Evolutionary conservation across 1,140 invertebrate genomes (phyloP).

Genomic region (Zophobas atratus): DNA sequence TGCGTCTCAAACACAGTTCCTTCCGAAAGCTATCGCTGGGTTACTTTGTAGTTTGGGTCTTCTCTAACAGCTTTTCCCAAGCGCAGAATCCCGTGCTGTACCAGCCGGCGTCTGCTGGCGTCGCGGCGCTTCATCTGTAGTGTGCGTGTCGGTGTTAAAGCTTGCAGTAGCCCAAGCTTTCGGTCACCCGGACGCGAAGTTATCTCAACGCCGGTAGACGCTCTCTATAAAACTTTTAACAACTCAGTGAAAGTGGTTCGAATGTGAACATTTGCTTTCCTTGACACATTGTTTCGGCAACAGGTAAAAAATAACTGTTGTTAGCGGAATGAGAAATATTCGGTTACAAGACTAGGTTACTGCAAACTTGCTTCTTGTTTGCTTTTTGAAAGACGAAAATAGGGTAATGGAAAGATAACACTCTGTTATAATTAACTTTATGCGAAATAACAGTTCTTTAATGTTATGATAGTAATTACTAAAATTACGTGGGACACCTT

Average conservation of each 20-base stretch:
- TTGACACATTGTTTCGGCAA: background rate
- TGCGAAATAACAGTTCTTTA: slow-evolving; percentile 13
- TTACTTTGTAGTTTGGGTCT: background rate
- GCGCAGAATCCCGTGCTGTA: slow-evolving; percentile 34
- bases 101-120: slow-evolving; percentile 23
- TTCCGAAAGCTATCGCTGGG: background rate
- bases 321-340: too few relatives aligned
- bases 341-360: too few relatives aligned
- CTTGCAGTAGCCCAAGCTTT: slow-evolving; percentile 24
- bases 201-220: background rate
- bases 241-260: slow-evolving; percentile 18
- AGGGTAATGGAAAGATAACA: slow-evolving; percentile 22
- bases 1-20: background rate
- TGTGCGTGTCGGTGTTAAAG: slow-evolving; percentile 35
- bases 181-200: slow-evolving; percentile 11
- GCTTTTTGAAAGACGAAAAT: too few relatives aligned
- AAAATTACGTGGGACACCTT: too few relatives aligned
- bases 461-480: slow-evolving; percentile 10
- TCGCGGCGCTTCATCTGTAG: slow-evolving; percentile 26
- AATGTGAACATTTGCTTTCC: background rate
- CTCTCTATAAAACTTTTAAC: background rate
- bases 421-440: slow-evolving; percentile 25
- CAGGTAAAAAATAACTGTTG: slow-evolving; percentile 1
- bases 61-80: background rate
- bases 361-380: too few relatives aligned